These are phyloP conservation scores for Bugulina stolonifera DNA, from an alignment of 2,888 invertebrate species.

Conservation along the genomic window DNA sequence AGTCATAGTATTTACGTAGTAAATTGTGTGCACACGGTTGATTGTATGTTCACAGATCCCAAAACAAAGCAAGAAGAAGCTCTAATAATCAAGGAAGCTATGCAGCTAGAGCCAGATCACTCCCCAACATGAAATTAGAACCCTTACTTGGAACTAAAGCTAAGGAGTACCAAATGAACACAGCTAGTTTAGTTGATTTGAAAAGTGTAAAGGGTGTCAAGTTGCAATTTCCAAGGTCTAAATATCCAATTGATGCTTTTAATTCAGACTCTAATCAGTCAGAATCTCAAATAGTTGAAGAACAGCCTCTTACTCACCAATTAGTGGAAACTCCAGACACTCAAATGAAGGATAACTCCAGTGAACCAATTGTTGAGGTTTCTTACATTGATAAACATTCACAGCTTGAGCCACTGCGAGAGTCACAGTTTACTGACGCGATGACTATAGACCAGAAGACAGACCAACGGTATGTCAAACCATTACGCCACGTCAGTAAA, in stretches of 20 bases:
- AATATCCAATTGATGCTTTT: background rate
- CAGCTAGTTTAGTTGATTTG: background rate
- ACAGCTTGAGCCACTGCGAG: too few species aligned
- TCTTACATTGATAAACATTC: too few species aligned
- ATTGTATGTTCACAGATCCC: too few species aligned
- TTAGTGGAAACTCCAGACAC: background rate
- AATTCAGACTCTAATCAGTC: background rate
- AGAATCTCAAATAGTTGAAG: background rate
- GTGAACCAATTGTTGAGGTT: too few species aligned
- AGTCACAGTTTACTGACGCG: background rate
- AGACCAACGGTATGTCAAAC: background rate
- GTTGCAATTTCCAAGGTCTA: constrained; percentile 6
- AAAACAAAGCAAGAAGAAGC: background rate
- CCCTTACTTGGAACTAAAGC: constrained; percentile 11
- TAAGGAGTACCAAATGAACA: background rate
- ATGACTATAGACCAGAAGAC: background rate
- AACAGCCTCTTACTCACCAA: background rate
- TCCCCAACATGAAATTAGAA: constrained; percentile 22
- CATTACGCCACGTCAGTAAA: background rate
- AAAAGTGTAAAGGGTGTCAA: constrained; percentile 14
- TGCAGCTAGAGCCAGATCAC: background rate
- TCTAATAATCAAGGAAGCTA: background rate
- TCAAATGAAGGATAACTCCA: background rate
- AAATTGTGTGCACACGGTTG: too few species aligned
- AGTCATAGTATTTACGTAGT: too few species aligned